Evolutionary conservation across 2,888 invertebrate genomes (phyloP), one percentile per base, ranked within the genome.

Genomic region (Ernsta delagoae): DNA sequence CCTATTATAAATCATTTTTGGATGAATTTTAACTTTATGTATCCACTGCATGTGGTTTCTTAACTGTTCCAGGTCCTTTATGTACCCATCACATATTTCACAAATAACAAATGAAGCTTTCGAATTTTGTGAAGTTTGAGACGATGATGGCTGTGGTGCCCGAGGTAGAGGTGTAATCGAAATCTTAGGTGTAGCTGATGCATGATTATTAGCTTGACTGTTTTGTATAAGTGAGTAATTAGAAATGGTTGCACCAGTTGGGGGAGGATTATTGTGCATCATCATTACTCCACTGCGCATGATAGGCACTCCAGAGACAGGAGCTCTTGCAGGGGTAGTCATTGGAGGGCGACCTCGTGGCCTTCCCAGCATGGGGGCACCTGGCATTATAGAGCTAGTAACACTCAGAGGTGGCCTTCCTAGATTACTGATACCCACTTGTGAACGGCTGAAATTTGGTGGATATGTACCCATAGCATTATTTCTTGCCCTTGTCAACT

Each of bases 1-100:
- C 89, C 97, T 94, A 89, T 98, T 98, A 89, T 98, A 98, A 79
- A 98, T 98, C 98, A 98, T 98, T 93, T 98, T 98, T 70, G 98
- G 98, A 94, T 98, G 98, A 83, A 98, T 98, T 89, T 98, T 98
- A 73, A 98, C 98, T 95, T 98, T 98, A 89, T 99, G 99, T 86
- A 98, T 98, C 97, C 98, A 98, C 85, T 98, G 98, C 98, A 99
- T 98, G 86, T 99, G 99, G 88, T 98, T 98, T 76, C 98, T 95
- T 77, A 99, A 93, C 86, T 98, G 98, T 85, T 98, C 98, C 86
- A 98, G 94, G 91, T 99, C 98, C 94, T 98, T 98, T 75, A 99
- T 98, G 85, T 98, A 98, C 59, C 98, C 98, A 88, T 99, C 98
- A 92, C 99, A 99, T 78, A 99, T 98, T 94, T 99, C 99, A 91